Conservation (phyloP, 1,140 invertebrate genomes). For the Teleogryllus occipitalis region DNA sequence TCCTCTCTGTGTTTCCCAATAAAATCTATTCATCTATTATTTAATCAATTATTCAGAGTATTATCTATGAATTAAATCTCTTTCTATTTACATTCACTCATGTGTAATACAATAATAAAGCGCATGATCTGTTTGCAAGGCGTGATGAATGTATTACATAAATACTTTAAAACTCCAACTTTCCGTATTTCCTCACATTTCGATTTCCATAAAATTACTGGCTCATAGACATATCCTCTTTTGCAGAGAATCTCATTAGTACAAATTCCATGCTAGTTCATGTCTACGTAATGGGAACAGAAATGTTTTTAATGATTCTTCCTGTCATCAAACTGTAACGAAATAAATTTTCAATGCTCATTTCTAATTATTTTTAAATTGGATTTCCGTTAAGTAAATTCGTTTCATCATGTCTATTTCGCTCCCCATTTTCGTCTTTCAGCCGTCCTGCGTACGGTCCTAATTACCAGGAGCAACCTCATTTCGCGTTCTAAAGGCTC, state of each 20-base stretch:
- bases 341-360: conserved; percentile 6
- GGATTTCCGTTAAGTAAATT: conserved; percentile 5
- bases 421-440: background rate
- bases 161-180: too few species aligned
- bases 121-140: too few species aligned
- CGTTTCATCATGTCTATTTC: background rate
- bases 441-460: background rate
- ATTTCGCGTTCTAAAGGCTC: background rate
- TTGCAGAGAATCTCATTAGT: background rate
- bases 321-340: background rate
- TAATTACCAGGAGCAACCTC: background rate
- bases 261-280: background rate
- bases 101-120: too few species aligned
- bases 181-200: too few species aligned
- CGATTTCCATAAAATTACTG: background rate
- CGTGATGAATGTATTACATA: too few species aligned
- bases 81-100: too few species aligned
- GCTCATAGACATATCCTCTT: background rate
- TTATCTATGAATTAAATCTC: too few species aligned
- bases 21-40: too few species aligned
- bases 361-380: conserved; percentile 6
- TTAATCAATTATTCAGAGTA: too few species aligned
- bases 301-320: conserved; percentile 3
- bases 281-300: background rate
- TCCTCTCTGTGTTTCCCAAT: too few species aligned